These are phyloP conservation scores for Microtus oregoni DNA, from an alignment of 2,113 vertebrate genomes.

Conservation along the genomic window DNA sequence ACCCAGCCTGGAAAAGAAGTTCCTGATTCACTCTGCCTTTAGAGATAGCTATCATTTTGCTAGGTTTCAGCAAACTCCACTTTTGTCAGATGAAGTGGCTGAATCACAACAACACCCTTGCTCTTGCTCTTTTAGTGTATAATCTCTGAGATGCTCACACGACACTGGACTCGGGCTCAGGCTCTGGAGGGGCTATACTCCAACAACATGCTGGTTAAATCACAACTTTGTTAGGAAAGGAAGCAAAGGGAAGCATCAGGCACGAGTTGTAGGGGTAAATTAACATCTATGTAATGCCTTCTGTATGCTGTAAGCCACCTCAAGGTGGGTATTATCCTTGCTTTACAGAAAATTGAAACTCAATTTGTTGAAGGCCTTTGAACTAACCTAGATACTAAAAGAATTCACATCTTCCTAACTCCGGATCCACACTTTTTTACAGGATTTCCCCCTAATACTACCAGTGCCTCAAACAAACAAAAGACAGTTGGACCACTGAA, in stretches of 20 bases:
- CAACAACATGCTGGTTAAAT: not conserved
- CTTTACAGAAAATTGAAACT: slow-evolving; percentile 1
- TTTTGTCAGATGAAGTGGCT: not conserved
- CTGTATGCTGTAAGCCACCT: not conserved
- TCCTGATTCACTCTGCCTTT: not conserved
- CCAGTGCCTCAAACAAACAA: not conserved
- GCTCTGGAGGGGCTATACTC: not conserved
- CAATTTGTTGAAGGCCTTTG: slow-evolving; percentile 11
- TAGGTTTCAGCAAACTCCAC: not conserved
- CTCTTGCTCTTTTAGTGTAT: not conserved
- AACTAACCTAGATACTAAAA: not conserved
- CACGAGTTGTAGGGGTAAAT: not conserved
- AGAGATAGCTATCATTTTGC: not conserved
- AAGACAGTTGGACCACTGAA: not conserved
- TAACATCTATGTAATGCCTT: not conserved
- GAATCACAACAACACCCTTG: not conserved
- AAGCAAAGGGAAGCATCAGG: not conserved
- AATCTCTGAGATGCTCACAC: not conserved
- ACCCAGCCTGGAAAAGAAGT: not conserved
- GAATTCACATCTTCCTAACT: not conserved
- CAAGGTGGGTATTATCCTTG: not conserved
- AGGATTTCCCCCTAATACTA: not conserved
- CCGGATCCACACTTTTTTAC: slow-evolving; percentile 16
- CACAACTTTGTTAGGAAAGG: not conserved
- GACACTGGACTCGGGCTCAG: not conserved